Conservation (phyloP, 2,888 invertebrate genomes). For the Escarpia spicata region DNA sequence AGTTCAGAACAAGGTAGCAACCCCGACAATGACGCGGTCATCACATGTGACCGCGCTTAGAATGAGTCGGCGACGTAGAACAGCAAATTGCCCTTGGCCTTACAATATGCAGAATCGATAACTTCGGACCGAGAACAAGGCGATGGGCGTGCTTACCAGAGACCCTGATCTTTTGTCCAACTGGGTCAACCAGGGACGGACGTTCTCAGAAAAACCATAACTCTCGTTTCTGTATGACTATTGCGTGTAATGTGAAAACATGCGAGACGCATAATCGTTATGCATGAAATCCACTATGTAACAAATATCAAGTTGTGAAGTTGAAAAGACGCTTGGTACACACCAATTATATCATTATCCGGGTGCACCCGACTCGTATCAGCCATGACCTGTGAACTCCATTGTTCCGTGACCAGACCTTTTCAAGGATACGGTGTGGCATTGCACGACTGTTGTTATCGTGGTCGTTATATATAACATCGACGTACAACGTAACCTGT, state of each 20-base stretch:
- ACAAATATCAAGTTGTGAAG: neutral
- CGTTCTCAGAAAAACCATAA: neutral
- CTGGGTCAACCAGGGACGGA: neutral
- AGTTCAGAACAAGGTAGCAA: no score
- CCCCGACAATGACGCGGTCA: no score
- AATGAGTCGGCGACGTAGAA: no score
- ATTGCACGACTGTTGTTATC: neutral
- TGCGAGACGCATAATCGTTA: no score
- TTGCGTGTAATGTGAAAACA: no score
- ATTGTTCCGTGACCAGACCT: neutral
- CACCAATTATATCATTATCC: neutral
- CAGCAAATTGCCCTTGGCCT: neutral
- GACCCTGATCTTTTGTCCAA: neutral
- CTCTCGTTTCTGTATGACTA: no score
- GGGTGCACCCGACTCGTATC: neutral
- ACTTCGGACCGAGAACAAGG: neutral
- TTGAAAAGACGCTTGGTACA: neutral
- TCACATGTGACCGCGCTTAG: no score
- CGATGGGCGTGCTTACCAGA: neutral
- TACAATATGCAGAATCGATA: neutral
- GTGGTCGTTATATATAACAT: neutral
- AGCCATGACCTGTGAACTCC: neutral
- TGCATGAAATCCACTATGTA: no score
- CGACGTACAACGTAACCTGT: neutral
- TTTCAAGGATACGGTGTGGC: neutral